Evolutionary conservation across 2,888 invertebrate species (phyloP), one percentile per base, ranked within the genome.

Genomic region (Parnassius orleans): DNA sequence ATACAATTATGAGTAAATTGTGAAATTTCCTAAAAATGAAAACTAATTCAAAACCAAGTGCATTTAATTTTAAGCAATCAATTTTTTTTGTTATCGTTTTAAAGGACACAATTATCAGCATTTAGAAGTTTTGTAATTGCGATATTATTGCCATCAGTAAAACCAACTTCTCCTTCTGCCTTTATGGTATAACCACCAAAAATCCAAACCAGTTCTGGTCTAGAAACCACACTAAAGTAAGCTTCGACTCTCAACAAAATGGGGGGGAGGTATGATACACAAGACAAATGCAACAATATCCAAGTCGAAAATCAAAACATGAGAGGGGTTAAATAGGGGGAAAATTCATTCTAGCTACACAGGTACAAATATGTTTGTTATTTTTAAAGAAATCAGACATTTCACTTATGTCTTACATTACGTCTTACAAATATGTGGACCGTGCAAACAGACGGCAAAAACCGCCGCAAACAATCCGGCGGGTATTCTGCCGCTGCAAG

Each of bases 321-420:
- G 66, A 73, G 68, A 41, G 42, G 15, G 33, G 15, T 47, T 53
- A 79, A 75, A 77, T 78, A 81, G 78, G 51, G 62, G 63, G 42
- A 83, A 86, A 90, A 90, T 90, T 90, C 81, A 78, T 79, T 86
- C 90, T 90, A 90, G 83, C 90, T 90, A 90, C 85, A 87, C 90
- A 90, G 90, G 90, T 90, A 90, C 90, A 83, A 80, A 79, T 73
- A 74, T 71, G 70, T 74, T 73, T 74, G 70, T 74, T 73, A 74
- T 69, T 70, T 71, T 69, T 70, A 69, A 75, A 81, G 80, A 84
- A 81, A 77, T 77, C 76, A 78, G 84, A 84, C 83, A 81, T 79
- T 81, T 69, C 90, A 87, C 84, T 89, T 90, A 87, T 79, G 85
- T 81, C 86, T 86, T 89, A 89, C 66, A 68, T 72, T 72, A 70